Base-by-base conservation (phyloP, 2,888 invertebrate species). In the Synergus itoensis region DNA sequence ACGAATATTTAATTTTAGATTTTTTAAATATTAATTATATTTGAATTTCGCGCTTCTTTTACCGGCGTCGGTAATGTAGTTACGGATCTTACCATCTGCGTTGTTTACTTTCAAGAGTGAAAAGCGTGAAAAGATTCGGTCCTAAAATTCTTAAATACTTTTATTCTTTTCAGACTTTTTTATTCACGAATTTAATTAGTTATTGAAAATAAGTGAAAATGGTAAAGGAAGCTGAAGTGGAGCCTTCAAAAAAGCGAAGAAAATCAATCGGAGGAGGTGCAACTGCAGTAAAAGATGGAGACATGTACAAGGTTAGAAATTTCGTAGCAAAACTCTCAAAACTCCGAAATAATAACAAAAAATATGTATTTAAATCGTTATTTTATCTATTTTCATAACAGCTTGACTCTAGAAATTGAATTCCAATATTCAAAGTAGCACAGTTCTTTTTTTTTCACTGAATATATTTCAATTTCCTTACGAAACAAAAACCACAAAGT, bases 191-290 rank as follows among this genome's bases (percentile, higher is more conserved):
- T 57, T 57, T 9, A 0, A 1, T 11, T 11, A 3, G 18, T 57
- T 65, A 63, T 7, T 41, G 18, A 77, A 57, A 40, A 14, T 45
- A 1, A 7, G 4, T 41, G 5, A 82, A 85, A 80, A 90, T 91
- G 91, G 90, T 89, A 4, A 91, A 91, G 78, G 91, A 91, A 82
- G 89, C 82, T 63, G 91, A 90, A 18, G 41, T 86, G 0, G 90
- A 90, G n/a, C 81, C 78, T 73, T 79, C 89, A 12, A 91, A 90
- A 67, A 90, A 91, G 73, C 86, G 89, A 16, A 87, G 89, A 77
- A 90, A 90, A 82, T 88, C 89, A 62, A 79, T 87, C 1, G 80
- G 79, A 63, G 62, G 57, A 28, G 36, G 18, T 9, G 81, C 83
- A 28, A 84, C 81, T 41, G 79, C 83, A 48, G 48, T 86, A 8